phyloP scores from a whole-genome alignment of 1,140 invertebrate species.

The Zaprionus davidi region DNA sequence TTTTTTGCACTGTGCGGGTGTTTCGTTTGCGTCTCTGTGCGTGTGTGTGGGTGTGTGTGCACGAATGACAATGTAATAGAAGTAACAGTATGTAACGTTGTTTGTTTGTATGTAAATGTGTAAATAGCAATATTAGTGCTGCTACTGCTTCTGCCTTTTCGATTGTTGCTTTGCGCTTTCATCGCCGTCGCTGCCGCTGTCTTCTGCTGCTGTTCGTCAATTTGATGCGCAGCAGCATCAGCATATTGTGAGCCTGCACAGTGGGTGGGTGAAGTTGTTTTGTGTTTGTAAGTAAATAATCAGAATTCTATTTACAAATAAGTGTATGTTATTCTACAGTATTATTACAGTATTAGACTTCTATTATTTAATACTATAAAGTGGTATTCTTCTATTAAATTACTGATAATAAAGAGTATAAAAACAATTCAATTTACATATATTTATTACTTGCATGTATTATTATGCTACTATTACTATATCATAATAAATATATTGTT shows the following conservation, averaged over 20 bases:
- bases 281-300: background rate
- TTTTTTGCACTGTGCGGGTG: slow-evolving; percentile 48
- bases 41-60: slow-evolving; percentile 21
- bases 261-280: background rate
- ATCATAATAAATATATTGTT: too few species aligned
- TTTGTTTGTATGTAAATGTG: slow-evolving; percentile 23
- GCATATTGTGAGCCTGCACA: background rate
- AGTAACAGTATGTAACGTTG: slow-evolving; percentile 34
- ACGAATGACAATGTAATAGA: slow-evolving; percentile 48
- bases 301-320: background rate
- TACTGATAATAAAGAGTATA: too few species aligned
- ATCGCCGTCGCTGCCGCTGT: background rate
- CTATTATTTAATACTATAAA: background rate
- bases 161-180: slow-evolving; percentile 14
- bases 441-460: too few species aligned
- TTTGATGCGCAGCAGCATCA: slow-evolving; percentile 25
- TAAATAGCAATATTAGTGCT: slow-evolving; percentile 28
- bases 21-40: slow-evolving; percentile 10
- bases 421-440: too few species aligned
- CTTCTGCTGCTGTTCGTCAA: slow-evolving; percentile 37
- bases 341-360: background rate
- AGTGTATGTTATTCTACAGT: background rate
- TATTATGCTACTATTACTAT: too few species aligned
- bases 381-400: background rate
- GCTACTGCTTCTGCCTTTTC: slow-evolving; percentile 6